These are phyloP conservation scores for Drosophila lacertosa DNA, from an alignment of 1,140 invertebrate species.

Conservation along the genomic window DNA sequence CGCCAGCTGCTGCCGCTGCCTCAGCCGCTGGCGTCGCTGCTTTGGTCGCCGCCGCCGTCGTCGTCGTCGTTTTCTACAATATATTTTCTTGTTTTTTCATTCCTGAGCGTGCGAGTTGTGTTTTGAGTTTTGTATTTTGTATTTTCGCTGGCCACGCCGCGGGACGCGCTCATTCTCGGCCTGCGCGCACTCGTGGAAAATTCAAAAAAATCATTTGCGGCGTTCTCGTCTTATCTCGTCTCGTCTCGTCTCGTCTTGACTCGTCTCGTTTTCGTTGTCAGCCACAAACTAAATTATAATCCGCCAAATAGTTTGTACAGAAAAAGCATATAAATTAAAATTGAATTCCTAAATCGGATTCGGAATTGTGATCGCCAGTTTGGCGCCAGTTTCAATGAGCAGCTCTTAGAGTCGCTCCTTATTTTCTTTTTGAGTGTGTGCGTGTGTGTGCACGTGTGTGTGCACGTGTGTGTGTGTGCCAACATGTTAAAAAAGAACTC, in stretches of 20 bases:
- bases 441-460: constrained; percentile 9
- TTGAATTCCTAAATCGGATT: neutral
- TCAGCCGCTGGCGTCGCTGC: neutral
- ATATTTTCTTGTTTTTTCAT: constrained; percentile 60
- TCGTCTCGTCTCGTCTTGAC: neutral
- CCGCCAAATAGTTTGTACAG: constrained; percentile 3
- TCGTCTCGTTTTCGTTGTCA: neutral
- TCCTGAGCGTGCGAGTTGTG: constrained; percentile 46
- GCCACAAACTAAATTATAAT: no score
- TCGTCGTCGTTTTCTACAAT: constrained; percentile 50
- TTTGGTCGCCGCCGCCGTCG: neutral
- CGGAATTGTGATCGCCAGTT: neutral
- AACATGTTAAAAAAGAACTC: constrained; percentile 81
- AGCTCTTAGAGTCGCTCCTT: neutral
- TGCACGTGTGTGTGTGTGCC: neutral
- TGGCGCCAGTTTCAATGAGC: neutral
- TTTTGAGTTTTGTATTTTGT: constrained; percentile 61
- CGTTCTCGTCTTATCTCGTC: constrained; percentile 1
- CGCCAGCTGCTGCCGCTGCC: constrained; percentile 12
- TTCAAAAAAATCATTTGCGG: constrained; percentile 43
- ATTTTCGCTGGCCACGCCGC: constrained; percentile 73
- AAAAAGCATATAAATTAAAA: neutral
- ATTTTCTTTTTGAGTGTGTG: neutral
- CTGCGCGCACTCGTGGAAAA: constrained; percentile 73
- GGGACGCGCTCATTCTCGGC: constrained; percentile 75